Base-by-base conservation (phyloP, 2,888 invertebrate species). In the Eumerus sabulonum region DNA sequence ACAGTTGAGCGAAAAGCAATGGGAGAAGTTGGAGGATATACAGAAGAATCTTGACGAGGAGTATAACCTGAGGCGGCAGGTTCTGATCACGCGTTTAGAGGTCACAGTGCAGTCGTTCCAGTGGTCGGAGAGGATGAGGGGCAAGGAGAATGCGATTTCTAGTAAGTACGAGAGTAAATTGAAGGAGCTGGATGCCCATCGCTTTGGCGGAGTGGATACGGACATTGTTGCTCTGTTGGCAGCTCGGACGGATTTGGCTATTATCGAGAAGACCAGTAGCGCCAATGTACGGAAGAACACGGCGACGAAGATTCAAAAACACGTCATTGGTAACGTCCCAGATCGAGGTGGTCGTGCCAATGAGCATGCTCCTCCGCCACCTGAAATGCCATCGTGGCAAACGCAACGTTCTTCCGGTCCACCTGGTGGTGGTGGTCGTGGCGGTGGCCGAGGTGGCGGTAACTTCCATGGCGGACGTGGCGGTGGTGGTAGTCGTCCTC, bases 341-440 rank as follows among this genome's bases (percentile, higher is more conserved):
- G 99, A 99, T 88, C 90, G 98, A 84, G 99, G 99, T 16, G 98
- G 98, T 1, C 90, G 98, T 57, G 95, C 98, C 0, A 92, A 93
- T 83, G 98, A 98, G 85, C 94, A 95, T 84, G 95, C 96, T 79
- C 94, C 96, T 0, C 98, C 98, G 0, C 97, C 98, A 0, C 98
- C 98, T 0, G 98, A 98, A 90, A 98, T 98, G 97, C 98, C 98
- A 0, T 94, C 96, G 0, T 98, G 98, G 96, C 93, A 94, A 85
- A 95, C 96, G 38, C 90, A 91, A 59, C 90, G 92, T 40, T 90
- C 90, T 0, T 84, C 90, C 36, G 91, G 90, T 36, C 90, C 91
- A 36, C 88, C 88, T 16, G 88, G 91, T 42, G 90, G 87, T 7
- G 87, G 89, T 1, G 84, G 89, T 0, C 83, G 86, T 0, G 84